Conservation (phyloP, 2,888 invertebrate genomes). For the Parochlus steinenii region DNA sequence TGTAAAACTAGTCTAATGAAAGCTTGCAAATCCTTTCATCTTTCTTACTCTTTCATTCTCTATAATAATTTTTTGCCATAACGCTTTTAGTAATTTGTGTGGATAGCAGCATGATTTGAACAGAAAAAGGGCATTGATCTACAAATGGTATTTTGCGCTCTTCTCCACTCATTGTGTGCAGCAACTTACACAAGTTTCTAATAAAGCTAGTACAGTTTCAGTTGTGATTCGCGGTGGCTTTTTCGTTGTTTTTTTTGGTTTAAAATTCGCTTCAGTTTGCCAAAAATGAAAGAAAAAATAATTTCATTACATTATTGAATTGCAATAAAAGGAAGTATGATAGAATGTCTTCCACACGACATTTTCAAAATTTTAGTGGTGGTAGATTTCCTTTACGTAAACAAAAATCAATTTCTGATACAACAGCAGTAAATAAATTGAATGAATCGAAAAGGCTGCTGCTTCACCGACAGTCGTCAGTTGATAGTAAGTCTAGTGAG, state of each 20-base stretch:
- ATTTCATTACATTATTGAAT: constrained; percentile 8
- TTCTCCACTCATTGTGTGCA: not conserved
- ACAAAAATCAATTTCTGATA: constrained; percentile 15
- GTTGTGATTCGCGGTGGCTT: not conserved
- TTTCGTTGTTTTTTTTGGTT: not conserved
- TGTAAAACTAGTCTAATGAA: no score
- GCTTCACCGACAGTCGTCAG: constrained; percentile 11
- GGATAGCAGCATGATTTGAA: constrained; percentile 2
- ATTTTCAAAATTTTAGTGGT: constrained; percentile 3
- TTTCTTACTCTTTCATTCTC: no score
- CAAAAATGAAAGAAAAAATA: constrained; percentile 1
- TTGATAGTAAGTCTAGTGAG: no score
- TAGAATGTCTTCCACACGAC: constrained; percentile 9
- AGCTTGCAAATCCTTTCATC: no score
- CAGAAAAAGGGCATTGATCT: constrained; percentile 11
- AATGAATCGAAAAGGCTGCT: constrained; percentile 4
- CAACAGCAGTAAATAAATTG: no score
- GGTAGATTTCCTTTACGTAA: constrained; percentile 14
- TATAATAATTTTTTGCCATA: no score
- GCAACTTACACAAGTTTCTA: not conserved
- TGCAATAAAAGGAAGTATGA: constrained; percentile 9
- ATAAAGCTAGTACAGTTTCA: not conserved
- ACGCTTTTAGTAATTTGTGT: no score
- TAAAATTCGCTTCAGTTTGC: not conserved
- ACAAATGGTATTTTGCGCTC: no score